Percentiles rank a stretch among this genome's conserved stretches.
These are phyloP conservation scores for Hafferia zeledoni DNA, from an alignment of 2,797 vertebrate genomes.

Conservation along the genomic window DNA sequence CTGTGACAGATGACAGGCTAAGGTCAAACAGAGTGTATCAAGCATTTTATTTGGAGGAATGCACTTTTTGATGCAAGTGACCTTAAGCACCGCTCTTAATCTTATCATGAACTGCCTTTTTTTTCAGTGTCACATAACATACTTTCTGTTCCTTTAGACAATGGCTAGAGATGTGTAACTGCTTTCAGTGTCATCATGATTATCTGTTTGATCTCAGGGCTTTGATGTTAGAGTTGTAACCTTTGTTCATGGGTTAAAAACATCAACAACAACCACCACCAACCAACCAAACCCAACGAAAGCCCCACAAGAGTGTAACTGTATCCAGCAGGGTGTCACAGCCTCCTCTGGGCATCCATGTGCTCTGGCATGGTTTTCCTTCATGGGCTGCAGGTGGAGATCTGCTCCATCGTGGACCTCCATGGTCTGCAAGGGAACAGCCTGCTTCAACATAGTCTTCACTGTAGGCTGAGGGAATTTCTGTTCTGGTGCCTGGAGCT, in stretches of 20 bases:
- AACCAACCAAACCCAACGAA: no score
- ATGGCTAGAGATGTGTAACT: background rate
- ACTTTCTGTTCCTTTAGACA: background rate
- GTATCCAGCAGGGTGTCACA: background rate
- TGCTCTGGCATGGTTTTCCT: background rate
- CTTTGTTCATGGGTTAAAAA: background rate
- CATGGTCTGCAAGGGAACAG: background rate
- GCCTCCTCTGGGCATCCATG: background rate
- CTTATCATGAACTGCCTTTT: background rate
- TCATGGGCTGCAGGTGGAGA: background rate
- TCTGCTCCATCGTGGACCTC: background rate
- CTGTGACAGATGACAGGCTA: background rate
- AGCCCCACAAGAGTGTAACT: background rate
- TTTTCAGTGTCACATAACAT: fast-evolving
- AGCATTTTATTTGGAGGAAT: background rate
- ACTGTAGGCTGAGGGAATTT: background rate
- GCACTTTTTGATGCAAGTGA: background rate
- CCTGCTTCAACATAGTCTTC: background rate
- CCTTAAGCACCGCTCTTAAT: background rate
- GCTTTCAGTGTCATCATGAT: background rate
- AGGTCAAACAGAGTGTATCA: background rate
- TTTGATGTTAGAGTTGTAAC: background rate
- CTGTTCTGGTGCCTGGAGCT: background rate
- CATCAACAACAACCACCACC: background rate
- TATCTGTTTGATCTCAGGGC: background rate